Evolutionary conservation across 2,797 vertebrate genomes (phyloP).

Genomic region (Leptodactylus fallax): DNA sequence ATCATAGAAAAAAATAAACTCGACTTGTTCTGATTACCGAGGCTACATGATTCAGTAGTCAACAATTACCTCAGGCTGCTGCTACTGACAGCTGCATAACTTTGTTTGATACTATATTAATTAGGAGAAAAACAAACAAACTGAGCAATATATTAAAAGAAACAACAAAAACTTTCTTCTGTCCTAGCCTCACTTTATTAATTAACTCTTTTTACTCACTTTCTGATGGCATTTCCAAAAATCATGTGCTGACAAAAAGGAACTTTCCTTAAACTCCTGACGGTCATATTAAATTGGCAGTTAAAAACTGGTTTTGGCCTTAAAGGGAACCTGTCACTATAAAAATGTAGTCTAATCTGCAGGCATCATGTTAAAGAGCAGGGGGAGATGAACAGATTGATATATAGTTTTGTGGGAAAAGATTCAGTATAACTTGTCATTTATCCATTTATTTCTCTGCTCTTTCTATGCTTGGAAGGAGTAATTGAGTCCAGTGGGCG

Average conservation of each 20-base stretch:
- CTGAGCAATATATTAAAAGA: background rate
- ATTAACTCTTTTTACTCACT: background rate
- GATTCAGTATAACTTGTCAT: no score
- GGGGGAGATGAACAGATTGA: no score
- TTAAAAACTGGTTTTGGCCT: no score
- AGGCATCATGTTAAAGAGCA: no score
- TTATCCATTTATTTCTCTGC: no score
- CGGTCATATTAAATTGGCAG: no score
- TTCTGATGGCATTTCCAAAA: background rate
- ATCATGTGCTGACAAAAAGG: background rate
- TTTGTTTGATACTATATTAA: constrained; percentile 29
- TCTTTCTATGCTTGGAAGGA: no score
- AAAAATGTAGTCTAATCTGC: no score
- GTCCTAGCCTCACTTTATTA: background rate
- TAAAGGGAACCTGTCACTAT: no score
- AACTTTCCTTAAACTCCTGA: no score
- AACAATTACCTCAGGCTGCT: constrained; percentile 34
- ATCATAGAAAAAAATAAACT: background rate
- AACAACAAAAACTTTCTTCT: constrained; percentile 7
- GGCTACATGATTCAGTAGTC: constrained; percentile 37
- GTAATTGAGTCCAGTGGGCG: no score
- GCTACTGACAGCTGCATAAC: constrained; percentile 16
- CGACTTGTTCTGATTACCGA: constrained; percentile 5
- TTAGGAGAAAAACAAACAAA: constrained; percentile 11
- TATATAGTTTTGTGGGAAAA: no score